phyloP scores from a whole-genome alignment of 2,888 invertebrate species.

The Netelia inedita region DNA sequence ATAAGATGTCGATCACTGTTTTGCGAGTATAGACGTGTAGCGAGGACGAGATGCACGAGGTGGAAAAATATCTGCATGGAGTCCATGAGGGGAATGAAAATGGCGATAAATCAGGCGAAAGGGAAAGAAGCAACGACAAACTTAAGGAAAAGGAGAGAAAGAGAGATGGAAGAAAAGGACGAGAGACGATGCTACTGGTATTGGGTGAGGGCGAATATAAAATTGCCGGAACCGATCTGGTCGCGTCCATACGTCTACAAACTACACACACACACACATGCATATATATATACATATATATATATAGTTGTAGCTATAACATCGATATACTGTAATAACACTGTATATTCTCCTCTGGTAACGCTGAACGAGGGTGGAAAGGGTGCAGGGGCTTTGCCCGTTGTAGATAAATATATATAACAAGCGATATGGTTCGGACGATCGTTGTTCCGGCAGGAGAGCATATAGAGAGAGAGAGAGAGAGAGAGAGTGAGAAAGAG shows the following conservation, averaged over 20 bases:
- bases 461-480: constrained; percentile 56
- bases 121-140: constrained; percentile 22
- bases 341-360: constrained; percentile 77
- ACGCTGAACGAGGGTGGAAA: constrained; percentile 72
- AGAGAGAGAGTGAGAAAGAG: constrained; percentile 60
- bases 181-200: constrained; percentile 78
- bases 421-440: constrained; percentile 68
- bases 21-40: not conserved
- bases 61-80: constrained; percentile 15
- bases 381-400: constrained; percentile 68
- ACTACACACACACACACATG: not conserved
- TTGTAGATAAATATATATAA: constrained; percentile 67
- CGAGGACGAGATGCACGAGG: not conserved
- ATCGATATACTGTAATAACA: constrained; percentile 57
- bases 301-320: constrained; percentile 1
- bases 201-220: constrained; percentile 80
- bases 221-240: constrained; percentile 84
- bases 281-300: not conserved
- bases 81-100: constrained; percentile 2
- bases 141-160: constrained; percentile 60
- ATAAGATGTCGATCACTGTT: not conserved
- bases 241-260: constrained; percentile 73
- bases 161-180: constrained; percentile 77
- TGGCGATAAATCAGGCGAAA: constrained; percentile 49
- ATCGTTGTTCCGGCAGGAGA: constrained; percentile 63